Evolutionary conservation across 2,113 vertebrate genomes (phyloP), one percentile per base, ranked within the genome.

Genomic region (Brachypteracias leptosomus): DNA sequence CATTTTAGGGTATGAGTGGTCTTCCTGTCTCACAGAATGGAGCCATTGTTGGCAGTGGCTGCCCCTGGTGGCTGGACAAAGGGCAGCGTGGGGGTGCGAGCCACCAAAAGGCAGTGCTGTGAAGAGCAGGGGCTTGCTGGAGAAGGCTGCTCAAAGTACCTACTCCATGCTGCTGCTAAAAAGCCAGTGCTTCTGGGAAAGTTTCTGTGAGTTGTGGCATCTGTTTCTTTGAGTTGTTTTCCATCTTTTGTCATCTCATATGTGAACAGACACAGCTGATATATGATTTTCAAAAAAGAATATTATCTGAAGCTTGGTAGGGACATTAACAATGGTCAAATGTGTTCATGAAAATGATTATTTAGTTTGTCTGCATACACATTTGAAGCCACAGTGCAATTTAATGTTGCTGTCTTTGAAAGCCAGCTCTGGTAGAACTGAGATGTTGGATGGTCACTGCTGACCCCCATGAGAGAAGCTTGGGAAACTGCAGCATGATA

Each of bases 11-110:
- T 71, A 79, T 91, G 70, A 95, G 93, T 47, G 73, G 70, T 70
- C 83, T 95, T 94, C 90, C 92, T 96, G 96, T 96, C 22, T 46
- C 2, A 0, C 3, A 96, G 88, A 97, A 97, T 92, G 74, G 62
- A 87, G 58, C 66, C 84, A 89, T 96, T 97, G 96, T 97, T 4
- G 16, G 10, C 44, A 75, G 73, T 2, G 20, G 13, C 77, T 3
- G 3, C n/a, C 44, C 29, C 25, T 57, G 2, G 5, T 5, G 4
- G 51, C 66, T 5, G 17, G 52, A 55, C 65, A 76, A 86, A 81
- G 62, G 61, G 76, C 80, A 82, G 40, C 0, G 1, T 78, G 61
- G 79, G 88, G 83, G 76, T 78, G 59, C 1, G 0, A 76, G 47
- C 54, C 20, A n/a, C 80, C 22, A 42, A 71, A 88, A 87, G 19